Conservation (phyloP, 2,888 invertebrate species). For the Sphecodes monilicornis region DNA sequence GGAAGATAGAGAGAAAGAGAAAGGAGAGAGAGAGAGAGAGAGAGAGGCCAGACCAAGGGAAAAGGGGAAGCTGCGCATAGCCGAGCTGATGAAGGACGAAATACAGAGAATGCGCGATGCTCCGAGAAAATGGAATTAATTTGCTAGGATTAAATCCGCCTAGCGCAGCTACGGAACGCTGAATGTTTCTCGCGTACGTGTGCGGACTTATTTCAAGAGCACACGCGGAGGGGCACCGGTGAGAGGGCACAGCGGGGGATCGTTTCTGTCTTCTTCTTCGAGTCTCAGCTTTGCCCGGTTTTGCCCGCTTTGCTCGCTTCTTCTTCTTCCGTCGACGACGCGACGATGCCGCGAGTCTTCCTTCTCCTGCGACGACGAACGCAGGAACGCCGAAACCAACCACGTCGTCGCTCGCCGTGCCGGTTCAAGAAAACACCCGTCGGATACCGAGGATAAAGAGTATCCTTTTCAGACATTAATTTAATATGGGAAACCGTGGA, state of each 20-base stretch:
- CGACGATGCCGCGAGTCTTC: neutral
- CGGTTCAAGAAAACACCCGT: constrained; percentile 42
- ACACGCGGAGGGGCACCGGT: constrained; percentile 31
- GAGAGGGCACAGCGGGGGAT: constrained; percentile 22
- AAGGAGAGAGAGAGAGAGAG: constrained; percentile 4
- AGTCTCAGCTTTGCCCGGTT: neutral
- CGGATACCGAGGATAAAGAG: constrained; percentile 33
- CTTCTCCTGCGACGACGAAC: neutral
- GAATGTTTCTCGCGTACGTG: constrained; percentile 78
- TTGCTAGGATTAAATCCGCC: constrained; percentile 83
- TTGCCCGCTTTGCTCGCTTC: neutral
- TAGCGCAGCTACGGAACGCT: constrained; percentile 76
- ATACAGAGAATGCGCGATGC: constrained; percentile 83
- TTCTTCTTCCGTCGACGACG: neutral
- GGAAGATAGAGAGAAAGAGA: constrained; percentile 10
- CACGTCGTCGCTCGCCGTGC: neutral
- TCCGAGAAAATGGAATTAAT: constrained; percentile 84
- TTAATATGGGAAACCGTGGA: constrained; percentile 34
- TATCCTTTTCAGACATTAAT: constrained; percentile 61
- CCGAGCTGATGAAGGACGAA: constrained; percentile 83
- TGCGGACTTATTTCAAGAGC: constrained; percentile 73
- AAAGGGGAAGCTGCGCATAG: constrained; percentile 74
- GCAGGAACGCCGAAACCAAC: neutral
- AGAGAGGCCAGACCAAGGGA: constrained; percentile 52
- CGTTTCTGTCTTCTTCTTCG: constrained; percentile 39